Percentiles rank a stretch among this genome's conserved stretches.
phyloP scores from a whole-genome alignment of 2,113 vertebrate species.

The Albula glossodonta region DNA sequence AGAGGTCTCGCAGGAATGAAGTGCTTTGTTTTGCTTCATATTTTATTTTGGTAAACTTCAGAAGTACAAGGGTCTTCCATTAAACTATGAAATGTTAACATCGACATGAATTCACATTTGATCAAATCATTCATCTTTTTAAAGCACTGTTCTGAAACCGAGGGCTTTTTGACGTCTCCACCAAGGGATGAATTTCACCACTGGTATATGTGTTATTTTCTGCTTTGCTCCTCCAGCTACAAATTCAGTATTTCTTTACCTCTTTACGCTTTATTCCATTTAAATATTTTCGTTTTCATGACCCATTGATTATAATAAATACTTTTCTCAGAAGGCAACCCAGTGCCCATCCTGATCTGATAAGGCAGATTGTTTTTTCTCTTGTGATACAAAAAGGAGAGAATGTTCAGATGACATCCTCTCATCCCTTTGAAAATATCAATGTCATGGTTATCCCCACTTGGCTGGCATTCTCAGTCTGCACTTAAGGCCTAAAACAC shows the following conservation, averaged over 20 bases:
- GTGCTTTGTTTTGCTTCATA: constrained; percentile 64
- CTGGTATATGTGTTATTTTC: not conserved
- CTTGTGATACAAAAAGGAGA: too few relatives aligned
- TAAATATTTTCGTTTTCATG: not conserved
- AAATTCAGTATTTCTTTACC: not conserved
- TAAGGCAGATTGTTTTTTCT: too few relatives aligned
- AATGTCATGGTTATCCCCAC: not conserved
- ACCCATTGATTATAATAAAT: not conserved
- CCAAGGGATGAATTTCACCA: not conserved
- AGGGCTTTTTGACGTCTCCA: not conserved
- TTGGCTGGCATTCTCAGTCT: not conserved
- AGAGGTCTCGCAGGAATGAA: constrained; percentile 57
- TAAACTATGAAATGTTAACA: constrained; percentile 63
- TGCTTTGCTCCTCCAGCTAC: not conserved
- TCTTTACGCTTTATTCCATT: not conserved
- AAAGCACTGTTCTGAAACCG: constrained; percentile 15
- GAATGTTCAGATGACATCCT: too few relatives aligned
- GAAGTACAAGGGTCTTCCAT: constrained; percentile 65
- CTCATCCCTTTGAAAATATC: too few relatives aligned
- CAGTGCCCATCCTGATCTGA: too few relatives aligned
- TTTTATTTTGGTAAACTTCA: constrained; percentile 69
- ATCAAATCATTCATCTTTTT: constrained; percentile 48
- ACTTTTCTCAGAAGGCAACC: not conserved
- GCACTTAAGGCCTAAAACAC: not conserved
- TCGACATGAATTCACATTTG: constrained; percentile 52